Percentiles rank a stretch among this genome's conserved stretches.
Evolutionary conservation across 2,113 vertebrate species (phyloP).

Genomic region (Petrocephalus zakoni): DNA sequence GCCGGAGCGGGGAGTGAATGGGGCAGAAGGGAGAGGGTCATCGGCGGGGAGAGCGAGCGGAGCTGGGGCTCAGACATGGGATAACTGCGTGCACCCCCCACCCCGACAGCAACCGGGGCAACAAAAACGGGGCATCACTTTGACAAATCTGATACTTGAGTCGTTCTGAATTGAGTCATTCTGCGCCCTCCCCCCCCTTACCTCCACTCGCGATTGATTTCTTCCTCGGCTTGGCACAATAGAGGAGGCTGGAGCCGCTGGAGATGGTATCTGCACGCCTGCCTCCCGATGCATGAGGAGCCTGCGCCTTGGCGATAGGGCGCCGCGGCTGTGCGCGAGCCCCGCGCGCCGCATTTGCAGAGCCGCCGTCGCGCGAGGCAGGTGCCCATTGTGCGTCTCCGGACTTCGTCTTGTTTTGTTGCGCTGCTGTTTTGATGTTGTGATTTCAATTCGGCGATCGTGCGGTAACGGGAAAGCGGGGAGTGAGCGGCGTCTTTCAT

Average conservation of each 20-base stretch:
- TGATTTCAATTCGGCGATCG: slow-evolving; percentile 32
- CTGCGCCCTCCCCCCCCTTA: neutral
- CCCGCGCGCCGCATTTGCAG: neutral
- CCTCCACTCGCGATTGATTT: slow-evolving; percentile 21
- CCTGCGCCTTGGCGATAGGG: slow-evolving; percentile 21
- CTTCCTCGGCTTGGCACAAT: slow-evolving; percentile 45
- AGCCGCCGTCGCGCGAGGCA: slow-evolving; percentile 32
- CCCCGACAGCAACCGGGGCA: slow-evolving; percentile 10
- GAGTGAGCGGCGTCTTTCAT: slow-evolving; percentile 29
- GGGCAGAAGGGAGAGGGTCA: slow-evolving; percentile 41
- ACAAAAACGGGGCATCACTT: neutral
- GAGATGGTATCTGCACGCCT: slow-evolving; percentile 35
- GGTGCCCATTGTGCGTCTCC: slow-evolving; percentile 49
- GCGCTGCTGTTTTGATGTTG: neutral
- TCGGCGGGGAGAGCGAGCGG: slow-evolving; percentile 35
- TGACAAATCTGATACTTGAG: slow-evolving; percentile 7
- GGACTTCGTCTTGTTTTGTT: slow-evolving; percentile 23
- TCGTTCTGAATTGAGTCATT: slow-evolving; percentile 28
- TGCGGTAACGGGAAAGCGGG: slow-evolving; percentile 46
- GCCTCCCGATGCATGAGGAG: slow-evolving; percentile 30
- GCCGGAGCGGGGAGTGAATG: slow-evolving; percentile 44
- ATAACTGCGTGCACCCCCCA: slow-evolving; percentile 34
- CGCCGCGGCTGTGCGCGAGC: neutral
- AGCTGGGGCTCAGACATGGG: slow-evolving; percentile 38
- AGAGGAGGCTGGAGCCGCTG: slow-evolving; percentile 47